A percentile compares a stretch with the other conserved stretches of the same genome.
Evolutionary conservation across 2,888 invertebrate species (phyloP).

Genomic region (Blastobasis adustella): DNA sequence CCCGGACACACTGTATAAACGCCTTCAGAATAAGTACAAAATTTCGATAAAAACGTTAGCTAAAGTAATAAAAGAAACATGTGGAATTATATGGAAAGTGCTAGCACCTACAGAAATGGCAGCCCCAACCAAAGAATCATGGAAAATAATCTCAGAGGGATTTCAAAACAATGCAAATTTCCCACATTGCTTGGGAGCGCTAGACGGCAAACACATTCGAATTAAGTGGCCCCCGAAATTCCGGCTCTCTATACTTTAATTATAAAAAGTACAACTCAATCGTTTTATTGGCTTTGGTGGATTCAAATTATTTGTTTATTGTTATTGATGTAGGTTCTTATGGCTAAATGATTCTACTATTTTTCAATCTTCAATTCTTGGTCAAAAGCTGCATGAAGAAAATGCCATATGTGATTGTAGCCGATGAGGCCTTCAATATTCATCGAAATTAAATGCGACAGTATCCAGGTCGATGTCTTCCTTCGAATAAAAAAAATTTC

Average conservation of each 20-base stretch:
- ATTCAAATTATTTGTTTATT: background rate
- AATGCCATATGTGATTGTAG: too few species aligned
- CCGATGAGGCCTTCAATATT: too few species aligned
- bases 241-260: constrained; percentile 8
- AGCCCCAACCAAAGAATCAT: constrained; percentile 1
- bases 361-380: too few species aligned
- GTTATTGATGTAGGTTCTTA: background rate
- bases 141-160: background rate
- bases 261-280: constrained; percentile 11
- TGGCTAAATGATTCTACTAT: too few species aligned
- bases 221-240: constrained; percentile 5
- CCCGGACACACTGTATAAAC: too few species aligned
- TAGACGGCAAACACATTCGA: constrained; percentile 8
- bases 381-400: too few species aligned
- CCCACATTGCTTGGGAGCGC: constrained; percentile 8
- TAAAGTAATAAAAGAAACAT: background rate
- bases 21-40: too few species aligned
- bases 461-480: too few species aligned
- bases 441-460: too few species aligned
- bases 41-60: background rate
- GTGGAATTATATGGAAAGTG: background rate
- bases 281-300: background rate
- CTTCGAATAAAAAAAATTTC: too few species aligned
- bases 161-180: constrained; percentile 2
- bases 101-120: constrained; percentile 2